Evolutionary conservation across 1,140 invertebrate genomes (phyloP).

Genomic region (Panulirus ornatus): DNA sequence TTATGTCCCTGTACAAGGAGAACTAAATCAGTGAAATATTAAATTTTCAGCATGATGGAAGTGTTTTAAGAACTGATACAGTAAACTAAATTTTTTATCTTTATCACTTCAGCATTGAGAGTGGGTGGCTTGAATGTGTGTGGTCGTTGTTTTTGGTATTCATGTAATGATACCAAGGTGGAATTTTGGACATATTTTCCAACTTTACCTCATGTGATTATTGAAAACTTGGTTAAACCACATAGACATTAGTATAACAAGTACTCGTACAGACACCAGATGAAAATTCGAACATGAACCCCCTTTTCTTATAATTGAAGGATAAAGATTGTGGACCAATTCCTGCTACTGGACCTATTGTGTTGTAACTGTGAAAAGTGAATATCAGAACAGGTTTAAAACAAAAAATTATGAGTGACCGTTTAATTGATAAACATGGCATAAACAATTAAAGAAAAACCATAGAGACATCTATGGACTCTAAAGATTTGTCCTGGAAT

Average conservation of each 20-base stretch:
- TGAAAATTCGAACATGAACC: no score
- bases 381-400: not conserved
- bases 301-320: not conserved
- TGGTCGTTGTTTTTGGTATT: slow-evolving; percentile 5
- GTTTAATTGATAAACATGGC: not conserved
- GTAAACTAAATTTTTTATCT: not conserved
- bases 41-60: not conserved
- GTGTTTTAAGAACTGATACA: not conserved
- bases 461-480: not conserved
- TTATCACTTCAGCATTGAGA: slow-evolving; percentile 6
- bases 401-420: not conserved
- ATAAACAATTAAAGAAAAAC: not conserved
- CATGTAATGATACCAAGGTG: not conserved
- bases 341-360: not conserved
- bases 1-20: not conserved
- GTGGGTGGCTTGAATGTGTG: slow-evolving; percentile 27
- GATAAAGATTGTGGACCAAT: not conserved
- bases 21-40: not conserved
- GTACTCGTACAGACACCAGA: no score
- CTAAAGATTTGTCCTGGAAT: not conserved
- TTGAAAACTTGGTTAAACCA: no score
- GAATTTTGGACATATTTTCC: not conserved
- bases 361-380: not conserved
- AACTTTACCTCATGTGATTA: no score
- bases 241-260: no score